Conservation (phyloP, 2,888 invertebrate genomes). For the Ceriagrion tenellum region DNA sequence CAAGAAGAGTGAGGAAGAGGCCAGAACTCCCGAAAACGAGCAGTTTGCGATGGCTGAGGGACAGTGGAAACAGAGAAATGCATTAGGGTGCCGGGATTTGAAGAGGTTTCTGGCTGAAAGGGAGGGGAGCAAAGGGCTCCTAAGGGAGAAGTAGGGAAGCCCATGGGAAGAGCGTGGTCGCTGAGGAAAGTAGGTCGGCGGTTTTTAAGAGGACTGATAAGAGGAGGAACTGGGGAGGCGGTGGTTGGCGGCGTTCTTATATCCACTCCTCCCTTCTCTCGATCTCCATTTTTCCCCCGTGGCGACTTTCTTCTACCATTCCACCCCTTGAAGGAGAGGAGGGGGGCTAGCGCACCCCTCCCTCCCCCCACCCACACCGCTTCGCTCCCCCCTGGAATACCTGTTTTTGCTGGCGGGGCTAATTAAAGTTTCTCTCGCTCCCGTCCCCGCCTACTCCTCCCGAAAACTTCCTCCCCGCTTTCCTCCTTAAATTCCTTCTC, state of each 20-base stretch:
- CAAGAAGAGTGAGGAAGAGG: not conserved
- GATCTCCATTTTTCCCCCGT: not conserved
- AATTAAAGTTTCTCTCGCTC: conserved; percentile 31
- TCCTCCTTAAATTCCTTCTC: not conserved
- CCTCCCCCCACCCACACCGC: not conserved
- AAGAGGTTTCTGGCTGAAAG: not conserved
- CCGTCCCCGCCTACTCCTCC: not conserved
- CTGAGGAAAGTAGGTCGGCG: not conserved
- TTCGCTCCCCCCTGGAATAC: conserved; percentile 2
- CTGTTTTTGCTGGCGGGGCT: conserved; percentile 36
- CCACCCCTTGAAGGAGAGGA: not conserved
- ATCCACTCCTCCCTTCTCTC: not conserved
- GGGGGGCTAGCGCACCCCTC: too few species aligned
- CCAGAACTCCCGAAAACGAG: not conserved
- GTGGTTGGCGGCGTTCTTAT: not conserved
- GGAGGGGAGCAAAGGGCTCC: not conserved
- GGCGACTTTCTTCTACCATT: not conserved
- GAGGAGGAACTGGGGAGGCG: not conserved
- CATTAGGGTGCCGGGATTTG: not conserved
- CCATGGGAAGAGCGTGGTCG: too few species aligned
- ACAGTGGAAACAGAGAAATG: not conserved
- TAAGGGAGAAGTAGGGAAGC: not conserved
- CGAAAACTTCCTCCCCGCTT: not conserved
- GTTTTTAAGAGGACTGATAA: conserved; percentile 33
- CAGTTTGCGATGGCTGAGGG: not conserved